A percentile compares a stretch with the other conserved stretches of the same genome.
Evolutionary conservation across 2,888 invertebrate species (phyloP).

Genomic region (Keiferia lycopersicella): DNA sequence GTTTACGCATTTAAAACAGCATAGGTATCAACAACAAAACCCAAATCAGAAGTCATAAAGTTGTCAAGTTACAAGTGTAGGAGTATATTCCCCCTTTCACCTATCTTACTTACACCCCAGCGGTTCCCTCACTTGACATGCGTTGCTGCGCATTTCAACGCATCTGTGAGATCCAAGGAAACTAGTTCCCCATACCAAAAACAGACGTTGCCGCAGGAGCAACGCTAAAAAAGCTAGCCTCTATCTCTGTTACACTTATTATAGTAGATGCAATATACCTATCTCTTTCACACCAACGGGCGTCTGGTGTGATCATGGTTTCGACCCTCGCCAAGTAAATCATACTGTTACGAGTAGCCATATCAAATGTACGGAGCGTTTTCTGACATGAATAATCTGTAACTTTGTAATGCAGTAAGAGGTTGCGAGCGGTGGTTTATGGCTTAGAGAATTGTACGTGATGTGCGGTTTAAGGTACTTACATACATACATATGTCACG

Average conservation of each 20-base stretch:
- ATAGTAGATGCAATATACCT: no score
- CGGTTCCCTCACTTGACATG: no score
- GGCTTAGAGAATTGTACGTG: slow-evolving; percentile 1
- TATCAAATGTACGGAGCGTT: slow-evolving; percentile 20
- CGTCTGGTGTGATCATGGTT: no score
- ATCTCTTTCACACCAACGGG: no score
- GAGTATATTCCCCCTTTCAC: background rate
- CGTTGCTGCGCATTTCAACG: no score
- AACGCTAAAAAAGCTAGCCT: no score
- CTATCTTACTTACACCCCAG: background rate
- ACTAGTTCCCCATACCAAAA: no score
- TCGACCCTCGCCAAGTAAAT: slow-evolving; percentile 32
- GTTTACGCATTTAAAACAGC: background rate
- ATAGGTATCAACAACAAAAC: background rate
- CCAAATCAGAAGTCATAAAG: slow-evolving; percentile 29
- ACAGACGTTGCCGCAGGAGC: no score
- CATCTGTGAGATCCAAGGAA: no score
- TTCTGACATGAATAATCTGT: slow-evolving; percentile 21
- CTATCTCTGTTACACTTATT: no score
- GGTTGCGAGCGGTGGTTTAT: background rate
- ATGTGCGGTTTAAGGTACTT: background rate
- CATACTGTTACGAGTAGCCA: slow-evolving; percentile 26
- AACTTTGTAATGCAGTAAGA: slow-evolving; percentile 16
- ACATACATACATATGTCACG: no score
- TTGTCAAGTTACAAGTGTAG: slow-evolving; percentile 35